Evolutionary conservation across 2,888 invertebrate species (phyloP), one percentile per base, ranked within the genome.

Genomic region (Herminia tarsipennalis): DNA sequence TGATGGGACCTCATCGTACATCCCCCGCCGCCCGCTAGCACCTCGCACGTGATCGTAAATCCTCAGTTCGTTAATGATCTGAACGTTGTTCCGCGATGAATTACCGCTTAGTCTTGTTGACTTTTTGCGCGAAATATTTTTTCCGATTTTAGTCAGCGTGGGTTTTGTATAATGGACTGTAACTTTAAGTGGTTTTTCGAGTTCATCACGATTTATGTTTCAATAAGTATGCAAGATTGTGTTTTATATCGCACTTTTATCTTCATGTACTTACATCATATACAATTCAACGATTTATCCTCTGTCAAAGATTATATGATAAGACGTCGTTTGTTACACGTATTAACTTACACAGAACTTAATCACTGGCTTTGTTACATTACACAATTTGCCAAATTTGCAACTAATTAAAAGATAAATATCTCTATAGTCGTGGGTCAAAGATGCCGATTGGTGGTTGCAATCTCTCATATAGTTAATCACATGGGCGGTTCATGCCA

Each of bases 1-100:
- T 78, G 83, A 83, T 83, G 81, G 74, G 71, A 66, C 43, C 65
- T 57, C 63, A 61, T 55, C 58, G 55, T 42, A 53, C 49, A 35
- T 53, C 45, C 51, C 45, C 56, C 55, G 55, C 55, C 33, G 63
- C 46, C 59, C 71, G 62, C 70, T 66, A 63, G 64, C 68, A 66
- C 71, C 62, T 70, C 60, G 75, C 78, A 78, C 85, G 84, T 84
- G 88, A 83, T 88, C 88, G 88, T 90, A 89, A 89, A 89, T 88
- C 81, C 82, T 83, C 71, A 69, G 73, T 79, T 83, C 82, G 80
- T 87, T 89, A 88, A 88, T 86, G 87, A 88, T 82, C 73, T 78
- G 73, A 80, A 76, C 75, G 78, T 66, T 76, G 81, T 81, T 81
- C 69, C 68, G 73, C 80, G 83, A 86, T 87, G 86, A 88, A 85